These are phyloP conservation scores for Aix galericulata DNA, from an alignment of 2,113 vertebrate genomes.

Conservation along the genomic window DNA sequence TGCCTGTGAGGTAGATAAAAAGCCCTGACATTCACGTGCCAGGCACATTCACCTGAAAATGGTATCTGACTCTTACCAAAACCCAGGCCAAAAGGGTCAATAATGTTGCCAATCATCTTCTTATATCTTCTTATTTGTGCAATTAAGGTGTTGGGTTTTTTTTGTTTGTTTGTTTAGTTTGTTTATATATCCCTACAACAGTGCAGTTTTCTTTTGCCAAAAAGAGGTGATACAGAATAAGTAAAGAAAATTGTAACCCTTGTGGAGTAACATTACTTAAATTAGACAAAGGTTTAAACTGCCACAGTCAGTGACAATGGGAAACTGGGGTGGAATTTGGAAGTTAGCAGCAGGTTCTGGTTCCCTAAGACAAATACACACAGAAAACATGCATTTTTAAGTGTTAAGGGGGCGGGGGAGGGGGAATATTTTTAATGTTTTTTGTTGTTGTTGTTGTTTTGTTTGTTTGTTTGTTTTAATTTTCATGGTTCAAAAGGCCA, in stretches of 20 bases:
- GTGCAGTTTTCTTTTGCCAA: no score
- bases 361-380: not conserved
- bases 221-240: not conserved
- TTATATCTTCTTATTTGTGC: not conserved
- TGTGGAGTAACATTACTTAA: not conserved
- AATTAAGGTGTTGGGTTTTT: not conserved
- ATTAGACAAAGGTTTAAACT: not conserved
- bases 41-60: not conserved
- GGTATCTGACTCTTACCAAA: not conserved
- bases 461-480: not conserved
- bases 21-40: not conserved
- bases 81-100: not conserved
- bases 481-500: not conserved
- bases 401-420: not conserved
- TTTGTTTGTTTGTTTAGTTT: no score
- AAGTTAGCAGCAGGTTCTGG: not conserved
- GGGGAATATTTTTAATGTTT: no score
- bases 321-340: not conserved
- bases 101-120: fast-evolving
- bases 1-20: not conserved
- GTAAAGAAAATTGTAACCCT: fast-evolving
- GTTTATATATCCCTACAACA: not conserved
- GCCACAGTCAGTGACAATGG: not conserved
- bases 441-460: no score
- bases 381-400: not conserved